These are phyloP conservation scores for Drosophila infuscata DNA, from an alignment of 2,888 invertebrate species.

Conservation along the genomic window DNA sequence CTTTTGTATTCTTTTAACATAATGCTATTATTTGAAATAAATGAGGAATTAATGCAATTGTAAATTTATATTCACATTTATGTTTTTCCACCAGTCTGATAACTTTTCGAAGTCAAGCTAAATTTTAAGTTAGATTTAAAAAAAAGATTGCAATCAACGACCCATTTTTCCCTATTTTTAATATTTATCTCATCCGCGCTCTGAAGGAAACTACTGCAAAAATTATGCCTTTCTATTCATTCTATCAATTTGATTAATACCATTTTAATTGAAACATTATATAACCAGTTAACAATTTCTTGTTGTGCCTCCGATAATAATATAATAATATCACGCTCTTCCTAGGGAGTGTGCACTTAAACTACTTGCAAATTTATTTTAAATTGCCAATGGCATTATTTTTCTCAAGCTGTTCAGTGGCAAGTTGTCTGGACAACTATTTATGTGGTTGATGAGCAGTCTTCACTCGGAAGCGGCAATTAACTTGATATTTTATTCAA, in stretches of 20 bases:
- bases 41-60: background rate
- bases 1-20: background rate
- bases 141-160: background rate
- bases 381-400: constrained; percentile 64
- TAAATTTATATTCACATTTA: background rate
- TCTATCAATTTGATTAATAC: constrained; percentile 59
- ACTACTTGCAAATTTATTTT: constrained; percentile 76
- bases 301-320: constrained; percentile 8
- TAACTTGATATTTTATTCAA: constrained; percentile 10
- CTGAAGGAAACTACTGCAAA: background rate
- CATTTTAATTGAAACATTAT: constrained; percentile 73
- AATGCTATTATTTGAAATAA: background rate
- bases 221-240: background rate
- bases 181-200: background rate
- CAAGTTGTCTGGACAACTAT: constrained; percentile 4
- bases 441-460: background rate
- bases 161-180: background rate
- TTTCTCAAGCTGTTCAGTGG: constrained; percentile 31
- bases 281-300: constrained; percentile 57
- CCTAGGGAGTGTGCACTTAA: constrained; percentile 34
- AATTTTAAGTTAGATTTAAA: background rate
- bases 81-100: too few species aligned
- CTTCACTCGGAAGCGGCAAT: background rate
- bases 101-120: too few species aligned
- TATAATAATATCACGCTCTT: background rate